phyloP scores from a whole-genome alignment of 30 jellyfish, hydroid and myxozoan genomes.

The Aurelia coerulea region DNA sequence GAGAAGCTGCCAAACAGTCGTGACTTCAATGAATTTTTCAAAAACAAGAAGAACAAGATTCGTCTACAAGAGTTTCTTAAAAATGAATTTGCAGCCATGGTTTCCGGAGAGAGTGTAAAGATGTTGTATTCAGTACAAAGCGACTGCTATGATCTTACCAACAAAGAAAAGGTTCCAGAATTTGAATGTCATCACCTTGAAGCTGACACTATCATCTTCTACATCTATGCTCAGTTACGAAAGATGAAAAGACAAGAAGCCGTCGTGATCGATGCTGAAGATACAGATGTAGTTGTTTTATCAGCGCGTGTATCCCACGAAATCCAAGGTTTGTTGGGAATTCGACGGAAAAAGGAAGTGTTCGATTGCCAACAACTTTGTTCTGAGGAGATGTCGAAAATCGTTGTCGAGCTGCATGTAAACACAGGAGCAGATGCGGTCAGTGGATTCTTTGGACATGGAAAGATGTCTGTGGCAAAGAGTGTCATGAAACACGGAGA shows the following conservation, averaged over 20 bases:
- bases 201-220: conserved; percentile 43
- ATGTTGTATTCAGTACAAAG: too few species aligned
- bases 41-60: conserved; percentile 45
- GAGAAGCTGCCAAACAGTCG: conserved; percentile 28
- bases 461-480: conserved; percentile 46
- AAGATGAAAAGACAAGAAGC: conserved; percentile 23
- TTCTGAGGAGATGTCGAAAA: too few species aligned
- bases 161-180: conserved; percentile 24
- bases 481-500: not conserved
- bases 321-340: too few species aligned
- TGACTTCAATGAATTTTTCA: conserved; percentile 23
- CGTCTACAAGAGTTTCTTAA: conserved; percentile 42
- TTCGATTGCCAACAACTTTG: too few species aligned
- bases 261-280: too few species aligned
- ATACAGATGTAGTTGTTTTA: too few species aligned
- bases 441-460: conserved; percentile 46
- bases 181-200: conserved; percentile 24
- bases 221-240: conserved; percentile 24
- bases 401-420: conserved; percentile 21
- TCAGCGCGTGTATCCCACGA: too few species aligned
- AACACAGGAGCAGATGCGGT: conserved; percentile 50
- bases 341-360: too few species aligned
- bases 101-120: too few species aligned
- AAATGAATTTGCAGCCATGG: conserved; percentile 36
- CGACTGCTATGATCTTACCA: too few species aligned